phyloP scores from a whole-genome alignment of 2,888 invertebrate species.

The Shargacucullia verbasci region DNA sequence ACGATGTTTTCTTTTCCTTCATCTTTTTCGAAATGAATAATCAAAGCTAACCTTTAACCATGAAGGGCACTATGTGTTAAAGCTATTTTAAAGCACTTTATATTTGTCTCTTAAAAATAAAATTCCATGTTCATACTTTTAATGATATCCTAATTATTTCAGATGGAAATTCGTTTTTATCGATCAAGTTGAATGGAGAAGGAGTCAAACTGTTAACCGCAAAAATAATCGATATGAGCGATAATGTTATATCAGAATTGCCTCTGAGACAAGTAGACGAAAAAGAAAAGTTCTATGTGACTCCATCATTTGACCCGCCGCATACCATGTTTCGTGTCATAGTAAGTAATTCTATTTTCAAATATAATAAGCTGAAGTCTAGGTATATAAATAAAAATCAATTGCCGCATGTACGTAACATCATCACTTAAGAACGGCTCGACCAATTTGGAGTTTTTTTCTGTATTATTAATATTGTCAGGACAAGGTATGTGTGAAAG shows the following conservation, averaged over 20 bases:
- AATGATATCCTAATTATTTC: conserved; percentile 34
- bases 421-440: too few species aligned
- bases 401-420: too few species aligned
- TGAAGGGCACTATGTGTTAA: too few species aligned
- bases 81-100: too few species aligned
- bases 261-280: conserved; percentile 57
- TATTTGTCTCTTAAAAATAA: too few species aligned
- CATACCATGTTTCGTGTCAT: conserved; percentile 63
- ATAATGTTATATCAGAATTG: conserved; percentile 53
- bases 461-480: too few species aligned
- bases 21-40: too few species aligned
- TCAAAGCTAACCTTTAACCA: too few species aligned
- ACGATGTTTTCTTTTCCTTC: too few species aligned
- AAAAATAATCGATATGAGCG: conserved; percentile 61
- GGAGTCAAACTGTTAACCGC: conserved; percentile 57
- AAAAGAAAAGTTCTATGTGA: conserved; percentile 63
- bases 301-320: conserved; percentile 61
- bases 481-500: too few species aligned
- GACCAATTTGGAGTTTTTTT: too few species aligned
- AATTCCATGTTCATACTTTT: background rate
- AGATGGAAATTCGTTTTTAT: conserved; percentile 64
- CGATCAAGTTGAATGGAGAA: conserved; percentile 62
- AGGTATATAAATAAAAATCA: too few species aligned
- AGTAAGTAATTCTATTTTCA: conserved; percentile 59
- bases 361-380: background rate